phyloP scores from a whole-genome alignment of 2,888 invertebrate species.

The Clepsis dumicolana region DNA sequence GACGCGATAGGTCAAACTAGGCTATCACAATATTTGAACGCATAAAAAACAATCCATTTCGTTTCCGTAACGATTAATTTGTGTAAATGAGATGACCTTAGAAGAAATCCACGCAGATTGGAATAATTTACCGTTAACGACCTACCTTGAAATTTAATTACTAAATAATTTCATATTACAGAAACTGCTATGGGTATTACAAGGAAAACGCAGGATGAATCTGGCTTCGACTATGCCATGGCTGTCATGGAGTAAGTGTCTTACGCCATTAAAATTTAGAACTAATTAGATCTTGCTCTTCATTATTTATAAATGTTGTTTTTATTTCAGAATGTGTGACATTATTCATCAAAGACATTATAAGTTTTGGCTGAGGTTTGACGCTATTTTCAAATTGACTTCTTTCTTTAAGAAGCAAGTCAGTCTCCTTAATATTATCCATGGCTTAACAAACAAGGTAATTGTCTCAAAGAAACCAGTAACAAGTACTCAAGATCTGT shows the following conservation, averaged over 20 bases:
- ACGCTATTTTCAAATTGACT: constrained; percentile 90
- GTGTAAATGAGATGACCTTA: constrained; percentile 20
- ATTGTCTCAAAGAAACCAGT: background rate
- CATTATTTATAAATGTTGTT: background rate
- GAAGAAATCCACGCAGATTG: background rate
- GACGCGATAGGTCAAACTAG: no score
- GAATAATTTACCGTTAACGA: background rate
- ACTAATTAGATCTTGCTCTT: background rate
- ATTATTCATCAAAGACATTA: constrained; percentile 93
- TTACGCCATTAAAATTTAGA: background rate
- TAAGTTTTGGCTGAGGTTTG: constrained; percentile 90
- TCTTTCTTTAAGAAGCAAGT: constrained; percentile 89
- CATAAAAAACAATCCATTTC: constrained; percentile 27
- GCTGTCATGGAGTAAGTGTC: constrained; percentile 90
- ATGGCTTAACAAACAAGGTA: constrained; percentile 92
- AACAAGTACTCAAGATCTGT: background rate
- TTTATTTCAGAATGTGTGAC: constrained; percentile 89
- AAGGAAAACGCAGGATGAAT: constrained; percentile 89
- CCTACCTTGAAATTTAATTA: constrained; percentile 28
- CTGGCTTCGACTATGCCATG: constrained; percentile 93
- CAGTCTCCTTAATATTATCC: constrained; percentile 89
- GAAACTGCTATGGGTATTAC: constrained; percentile 95
- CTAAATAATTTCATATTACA: constrained; percentile 58
- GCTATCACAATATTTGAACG: no score
- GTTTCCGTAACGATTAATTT: constrained; percentile 12